phyloP scores from a whole-genome alignment of 2,797 vertebrate genomes.

The Diceros bicornis region DNA sequence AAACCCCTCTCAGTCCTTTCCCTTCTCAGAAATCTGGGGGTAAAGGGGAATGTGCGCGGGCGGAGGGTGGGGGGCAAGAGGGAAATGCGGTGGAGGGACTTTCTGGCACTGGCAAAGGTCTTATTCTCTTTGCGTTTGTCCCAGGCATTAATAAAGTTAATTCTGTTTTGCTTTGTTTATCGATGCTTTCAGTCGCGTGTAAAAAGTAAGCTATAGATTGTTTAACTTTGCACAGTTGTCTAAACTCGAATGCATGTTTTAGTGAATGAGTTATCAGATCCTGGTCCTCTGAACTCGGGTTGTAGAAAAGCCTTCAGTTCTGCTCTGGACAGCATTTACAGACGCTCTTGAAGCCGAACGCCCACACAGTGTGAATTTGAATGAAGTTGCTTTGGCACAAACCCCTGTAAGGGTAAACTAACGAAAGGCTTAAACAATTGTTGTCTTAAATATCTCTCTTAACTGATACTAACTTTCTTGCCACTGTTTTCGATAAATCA shows the following conservation, averaged over 20 bases:
- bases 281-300: constrained; percentile 61
- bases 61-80: background rate
- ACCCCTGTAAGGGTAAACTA: constrained; percentile 81
- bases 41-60: background rate
- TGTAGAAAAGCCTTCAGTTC: constrained; percentile 70
- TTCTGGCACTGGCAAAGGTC: constrained; percentile 45
- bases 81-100: background rate
- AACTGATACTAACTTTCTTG: constrained; percentile 11
- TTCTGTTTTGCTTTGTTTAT: constrained; percentile 76
- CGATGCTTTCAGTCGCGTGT: constrained; percentile 76
- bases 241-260: constrained; percentile 66
- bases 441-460: constrained; percentile 59
- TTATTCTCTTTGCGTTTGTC: constrained; percentile 67
- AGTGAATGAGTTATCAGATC: constrained; percentile 52
- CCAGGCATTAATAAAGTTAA: constrained; percentile 76
- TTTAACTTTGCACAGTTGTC: constrained; percentile 75
- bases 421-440: constrained; percentile 48
- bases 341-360: constrained; percentile 79
- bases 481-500: background rate
- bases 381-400: constrained; percentile 91
- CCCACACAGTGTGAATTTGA: constrained; percentile 87
- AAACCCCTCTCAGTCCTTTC: background rate
- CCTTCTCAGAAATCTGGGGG: constrained; percentile 23
- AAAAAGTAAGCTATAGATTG: constrained; percentile 75
- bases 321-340: constrained; percentile 74